phyloP scores from a whole-genome alignment of 37 sponge, comb jelly and placozoan species.

The Ianthella basta region DNA sequence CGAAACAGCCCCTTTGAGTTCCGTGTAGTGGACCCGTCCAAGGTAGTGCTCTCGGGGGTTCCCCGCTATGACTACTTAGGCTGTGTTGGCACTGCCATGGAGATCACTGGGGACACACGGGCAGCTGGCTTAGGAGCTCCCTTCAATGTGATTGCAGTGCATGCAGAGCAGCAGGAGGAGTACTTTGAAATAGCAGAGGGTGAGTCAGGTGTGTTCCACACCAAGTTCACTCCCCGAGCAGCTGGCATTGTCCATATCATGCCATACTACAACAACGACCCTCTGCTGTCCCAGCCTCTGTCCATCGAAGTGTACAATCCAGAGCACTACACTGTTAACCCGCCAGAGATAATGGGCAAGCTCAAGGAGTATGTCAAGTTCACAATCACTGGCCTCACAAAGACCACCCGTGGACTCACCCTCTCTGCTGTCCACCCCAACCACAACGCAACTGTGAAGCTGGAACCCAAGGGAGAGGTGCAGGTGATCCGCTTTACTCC shows the following conservation, averaged over 20 bases:
- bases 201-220: neutral
- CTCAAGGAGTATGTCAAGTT: slow-evolving; percentile 42
- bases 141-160: slow-evolving; percentile 31
- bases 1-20: slow-evolving; percentile 63
- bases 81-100: slow-evolving; percentile 2
- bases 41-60: slow-evolving; percentile 5
- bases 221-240: slow-evolving; percentile 34
- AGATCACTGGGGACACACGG: slow-evolving; percentile 8
- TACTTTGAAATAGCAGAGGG: slow-evolving; percentile 7
- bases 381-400: slow-evolving; percentile 21
- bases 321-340: slow-evolving; percentile 33
- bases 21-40: slow-evolving; percentile 33
- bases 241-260: slow-evolving; percentile 56
- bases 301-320: slow-evolving; percentile 38
- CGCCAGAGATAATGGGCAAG: slow-evolving; percentile 28
- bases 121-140: slow-evolving; percentile 30
- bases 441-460: slow-evolving; percentile 58
- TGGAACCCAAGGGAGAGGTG: slow-evolving; percentile 43
- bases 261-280: slow-evolving; percentile 43
- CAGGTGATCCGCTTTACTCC: slow-evolving; percentile 52
- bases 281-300: neutral
- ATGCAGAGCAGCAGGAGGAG: slow-evolving; percentile 22
- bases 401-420: slow-evolving; percentile 31
- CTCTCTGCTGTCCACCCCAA: slow-evolving; percentile 53
- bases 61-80: slow-evolving; percentile 38